These are phyloP conservation scores for Yponomeuta malinellus DNA, from an alignment of 2,888 invertebrate species.

Conservation along the genomic window DNA sequence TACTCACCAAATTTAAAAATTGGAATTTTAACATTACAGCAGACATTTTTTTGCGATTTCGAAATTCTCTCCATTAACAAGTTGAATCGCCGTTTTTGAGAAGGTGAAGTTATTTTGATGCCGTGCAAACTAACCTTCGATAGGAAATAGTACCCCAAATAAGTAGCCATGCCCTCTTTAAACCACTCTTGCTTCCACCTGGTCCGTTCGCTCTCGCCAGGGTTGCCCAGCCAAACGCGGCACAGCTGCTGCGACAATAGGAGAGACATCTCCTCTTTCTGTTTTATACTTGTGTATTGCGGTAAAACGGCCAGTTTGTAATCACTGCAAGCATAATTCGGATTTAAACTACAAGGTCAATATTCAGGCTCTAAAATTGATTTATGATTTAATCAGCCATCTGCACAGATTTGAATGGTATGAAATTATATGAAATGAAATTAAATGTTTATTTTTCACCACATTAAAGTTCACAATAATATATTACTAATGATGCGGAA, in stretches of 20 bases:
- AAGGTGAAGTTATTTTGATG: background rate
- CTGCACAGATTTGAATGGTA: too few species aligned
- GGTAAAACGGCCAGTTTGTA: slow-evolving; percentile 39
- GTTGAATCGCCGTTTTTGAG: background rate
- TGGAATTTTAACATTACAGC: too few species aligned
- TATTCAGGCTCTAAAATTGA: too few species aligned
- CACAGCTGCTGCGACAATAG: slow-evolving; percentile 57
- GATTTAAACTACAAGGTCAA: background rate
- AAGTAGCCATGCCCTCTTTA: slow-evolving; percentile 65
- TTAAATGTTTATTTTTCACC: too few species aligned
- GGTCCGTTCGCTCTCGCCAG: slow-evolving; percentile 50
- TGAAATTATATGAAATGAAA: too few species aligned
- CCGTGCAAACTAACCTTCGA: slow-evolving; percentile 39
- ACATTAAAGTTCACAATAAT: too few species aligned
- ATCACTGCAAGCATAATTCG: slow-evolving; percentile 37
- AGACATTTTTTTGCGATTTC: too few species aligned
- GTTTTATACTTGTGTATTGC: slow-evolving; percentile 50
- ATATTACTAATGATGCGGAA: too few species aligned
- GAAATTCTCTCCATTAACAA: background rate
- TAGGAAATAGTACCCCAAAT: slow-evolving; percentile 56
- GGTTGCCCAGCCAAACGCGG: slow-evolving; percentile 64
- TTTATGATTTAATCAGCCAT: too few species aligned
- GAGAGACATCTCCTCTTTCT: slow-evolving; percentile 50
- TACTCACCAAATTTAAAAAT: too few species aligned
- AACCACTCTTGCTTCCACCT: slow-evolving; percentile 67